Evolutionary conservation across 2,113 vertebrate species (phyloP), one percentile per base, ranked within the genome.

Genomic region (Heterocephalus glaber): DNA sequence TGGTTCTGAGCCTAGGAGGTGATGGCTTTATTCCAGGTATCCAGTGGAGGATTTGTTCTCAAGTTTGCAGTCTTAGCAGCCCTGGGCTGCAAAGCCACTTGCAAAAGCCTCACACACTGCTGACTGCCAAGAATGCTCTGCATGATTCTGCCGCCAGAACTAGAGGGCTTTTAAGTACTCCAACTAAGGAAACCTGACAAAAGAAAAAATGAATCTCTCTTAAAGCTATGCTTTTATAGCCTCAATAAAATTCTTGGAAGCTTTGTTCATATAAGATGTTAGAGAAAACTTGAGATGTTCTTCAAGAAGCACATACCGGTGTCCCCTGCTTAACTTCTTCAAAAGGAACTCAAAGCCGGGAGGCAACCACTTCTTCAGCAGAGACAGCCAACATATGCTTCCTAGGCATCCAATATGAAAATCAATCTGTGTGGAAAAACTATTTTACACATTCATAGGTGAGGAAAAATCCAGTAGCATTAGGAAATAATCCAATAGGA

Each of bases 401-500:
- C 98, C 99, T 87, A 60, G 99, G 99, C 95, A 98, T 97, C 97
- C 98, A n/a, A 95, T 98, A 98, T 0, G 99, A 92, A 1, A 99
- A 87, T 5, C 98, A 98, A 61, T 76, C 89, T 0, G 96, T 92
- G 4, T 98, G 97, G 61, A 99, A 98, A 90, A 99, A 1, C 12
- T 98, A 99, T 98, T 99, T 99, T 96, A 98, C 98, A 98, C 97
- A 98, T 95, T 99, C 99, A 20, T 99, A 99, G 96, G 99, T 99
- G 98, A 99, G 99, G 96, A 99, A 99, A 98, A 99, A 99, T 5
- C 99, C 99, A 98, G 99, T 99, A 91, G 99, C 99, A 89, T 98
- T 99, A 88, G 99, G 99, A 97, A 99, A 99, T 85, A 99, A 99
- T 96, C 99, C 99, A 89, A 99, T 74, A 47, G 99, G 99, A 96